Conservation (phyloP, 2,113 vertebrate species). For the Felis chaus region DNA sequence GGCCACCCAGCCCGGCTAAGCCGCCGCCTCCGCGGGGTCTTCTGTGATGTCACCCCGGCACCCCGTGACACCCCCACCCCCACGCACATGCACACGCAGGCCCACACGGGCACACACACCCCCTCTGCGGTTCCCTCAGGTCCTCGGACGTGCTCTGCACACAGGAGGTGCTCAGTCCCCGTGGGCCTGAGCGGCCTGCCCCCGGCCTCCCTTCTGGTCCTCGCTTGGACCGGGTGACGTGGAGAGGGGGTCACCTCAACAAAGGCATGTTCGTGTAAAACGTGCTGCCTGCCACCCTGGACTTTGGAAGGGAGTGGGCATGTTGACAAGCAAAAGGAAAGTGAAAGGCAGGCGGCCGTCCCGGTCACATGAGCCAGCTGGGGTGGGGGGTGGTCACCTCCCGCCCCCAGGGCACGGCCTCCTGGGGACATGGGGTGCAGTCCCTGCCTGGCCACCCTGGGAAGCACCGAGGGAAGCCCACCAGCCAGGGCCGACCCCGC, state of each 20-base stretch:
- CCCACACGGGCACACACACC: no score
- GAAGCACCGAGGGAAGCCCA: neutral
- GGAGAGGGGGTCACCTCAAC: neutral
- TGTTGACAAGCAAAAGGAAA: neutral
- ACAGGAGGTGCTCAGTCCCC: neutral
- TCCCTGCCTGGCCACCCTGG: neutral
- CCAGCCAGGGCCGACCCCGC: neutral
- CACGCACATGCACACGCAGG: no score
- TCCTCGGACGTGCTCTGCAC: neutral
- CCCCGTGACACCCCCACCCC: neutral
- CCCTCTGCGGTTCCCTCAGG: accelerated
- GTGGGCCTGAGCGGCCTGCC: neutral
- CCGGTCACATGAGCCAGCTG: neutral
- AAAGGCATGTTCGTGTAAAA: accelerated
- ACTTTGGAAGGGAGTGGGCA: no score
- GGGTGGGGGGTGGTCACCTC: no score
- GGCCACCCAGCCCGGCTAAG: neutral
- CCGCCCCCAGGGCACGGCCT: accelerated
- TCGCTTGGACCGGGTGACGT: no score
- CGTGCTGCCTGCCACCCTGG: accelerated
- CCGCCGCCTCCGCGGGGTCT: accelerated
- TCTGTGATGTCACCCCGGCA: neutral
- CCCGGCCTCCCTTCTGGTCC: neutral
- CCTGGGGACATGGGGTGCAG: no score
- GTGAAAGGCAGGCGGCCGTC: neutral